These are phyloP conservation scores for Balearica regulorum DNA, from an alignment of 2,797 vertebrate species.

Conservation along the genomic window DNA sequence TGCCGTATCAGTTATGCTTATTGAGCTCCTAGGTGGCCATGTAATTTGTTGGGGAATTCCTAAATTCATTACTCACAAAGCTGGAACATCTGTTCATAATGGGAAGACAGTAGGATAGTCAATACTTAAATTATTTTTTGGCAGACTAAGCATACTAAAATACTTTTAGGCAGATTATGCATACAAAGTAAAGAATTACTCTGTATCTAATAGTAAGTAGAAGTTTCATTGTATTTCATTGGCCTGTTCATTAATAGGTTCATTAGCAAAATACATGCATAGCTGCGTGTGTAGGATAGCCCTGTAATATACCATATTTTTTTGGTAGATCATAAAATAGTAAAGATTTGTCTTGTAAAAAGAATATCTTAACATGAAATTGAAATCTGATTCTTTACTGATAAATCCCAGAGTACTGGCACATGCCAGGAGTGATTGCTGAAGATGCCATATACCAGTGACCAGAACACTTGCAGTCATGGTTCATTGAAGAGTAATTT, in stretches of 20 bases:
- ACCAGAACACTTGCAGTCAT: conserved; percentile 11
- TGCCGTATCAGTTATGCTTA: neutral
- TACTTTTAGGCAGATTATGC: neutral
- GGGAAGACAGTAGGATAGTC: neutral
- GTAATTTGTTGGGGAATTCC: neutral
- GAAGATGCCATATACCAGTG: conserved; percentile 4
- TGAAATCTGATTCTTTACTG: neutral
- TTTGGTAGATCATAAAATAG: neutral
- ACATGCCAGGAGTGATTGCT: conserved; percentile 1
- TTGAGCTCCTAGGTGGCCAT: neutral
- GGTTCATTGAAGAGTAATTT: conserved; percentile 47
- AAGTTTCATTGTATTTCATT: neutral
- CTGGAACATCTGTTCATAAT: neutral
- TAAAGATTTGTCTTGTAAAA: neutral
- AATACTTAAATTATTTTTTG: neutral
- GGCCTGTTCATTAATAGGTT: neutral
- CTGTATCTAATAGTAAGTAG: neutral
- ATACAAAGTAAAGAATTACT: neutral
- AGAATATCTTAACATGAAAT: neutral
- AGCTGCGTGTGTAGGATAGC: neutral
- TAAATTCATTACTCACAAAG: neutral
- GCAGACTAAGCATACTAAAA: neutral
- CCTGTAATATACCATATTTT: neutral
- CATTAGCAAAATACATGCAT: neutral
- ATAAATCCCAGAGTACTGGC: neutral